These are phyloP conservation scores for Pristiophorus japonicus DNA, from an alignment of 2,113 vertebrate genomes.

Conservation along the genomic window DNA sequence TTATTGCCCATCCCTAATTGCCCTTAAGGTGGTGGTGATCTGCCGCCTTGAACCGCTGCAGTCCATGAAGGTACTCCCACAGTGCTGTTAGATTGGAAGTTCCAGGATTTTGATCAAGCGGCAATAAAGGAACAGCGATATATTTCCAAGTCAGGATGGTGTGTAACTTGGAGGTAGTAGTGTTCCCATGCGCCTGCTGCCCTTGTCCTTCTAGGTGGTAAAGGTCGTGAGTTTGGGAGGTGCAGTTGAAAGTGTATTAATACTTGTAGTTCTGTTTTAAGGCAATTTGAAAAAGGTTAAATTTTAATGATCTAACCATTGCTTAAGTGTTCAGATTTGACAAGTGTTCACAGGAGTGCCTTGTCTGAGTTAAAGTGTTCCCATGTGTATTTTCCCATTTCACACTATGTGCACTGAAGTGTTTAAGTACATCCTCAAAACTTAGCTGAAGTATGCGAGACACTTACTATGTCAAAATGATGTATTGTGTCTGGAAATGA, in stretches of 20 bases:
- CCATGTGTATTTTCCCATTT: background rate
- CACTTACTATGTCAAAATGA: background rate
- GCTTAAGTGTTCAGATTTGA: background rate
- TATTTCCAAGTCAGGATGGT: no score
- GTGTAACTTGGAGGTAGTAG: no score
- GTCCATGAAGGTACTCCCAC: no score
- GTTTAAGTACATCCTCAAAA: conserved; percentile 25
- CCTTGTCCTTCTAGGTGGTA: no score
- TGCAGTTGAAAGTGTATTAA: background rate
- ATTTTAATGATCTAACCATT: background rate
- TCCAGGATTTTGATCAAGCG: no score
- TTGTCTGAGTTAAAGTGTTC: background rate
- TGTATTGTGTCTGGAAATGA: conserved; percentile 14
- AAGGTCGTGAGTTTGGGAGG: no score
- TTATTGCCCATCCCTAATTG: no score
- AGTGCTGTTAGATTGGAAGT: no score
- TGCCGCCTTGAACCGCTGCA: no score
- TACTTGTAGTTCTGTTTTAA: background rate
- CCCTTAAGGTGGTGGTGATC: no score
- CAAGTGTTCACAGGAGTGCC: background rate
- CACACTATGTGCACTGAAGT: background rate
- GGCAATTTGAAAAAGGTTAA: background rate
- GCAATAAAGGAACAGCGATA: no score
- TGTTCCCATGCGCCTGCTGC: no score
- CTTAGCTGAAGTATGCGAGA: background rate